phyloP scores from a whole-genome alignment of 1,140 invertebrate species.

The Macrobrachium rosenbergii region DNA sequence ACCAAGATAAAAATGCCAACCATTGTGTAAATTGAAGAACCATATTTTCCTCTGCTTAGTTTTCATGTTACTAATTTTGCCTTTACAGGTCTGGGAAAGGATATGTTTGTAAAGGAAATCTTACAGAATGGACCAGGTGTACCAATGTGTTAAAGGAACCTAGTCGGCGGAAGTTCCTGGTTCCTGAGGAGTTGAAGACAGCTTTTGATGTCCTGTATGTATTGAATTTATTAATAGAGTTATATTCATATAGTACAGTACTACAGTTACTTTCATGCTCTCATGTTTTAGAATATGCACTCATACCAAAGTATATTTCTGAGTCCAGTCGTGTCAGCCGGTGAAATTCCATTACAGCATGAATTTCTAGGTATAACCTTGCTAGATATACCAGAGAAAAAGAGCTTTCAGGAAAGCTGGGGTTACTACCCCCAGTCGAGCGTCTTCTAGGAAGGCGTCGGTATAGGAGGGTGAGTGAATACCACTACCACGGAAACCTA shows the following conservation, averaged over 20 bases:
- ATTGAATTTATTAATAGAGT: background rate
- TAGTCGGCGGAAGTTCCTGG: constrained; percentile 79
- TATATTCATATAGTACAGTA: background rate
- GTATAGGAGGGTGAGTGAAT: too few species aligned
- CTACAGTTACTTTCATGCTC: background rate
- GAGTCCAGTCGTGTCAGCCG: too few species aligned
- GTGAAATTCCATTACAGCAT: too few species aligned
- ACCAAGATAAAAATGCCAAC: too few species aligned
- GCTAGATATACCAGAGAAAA: too few species aligned
- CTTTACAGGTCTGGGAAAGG: constrained; percentile 73
- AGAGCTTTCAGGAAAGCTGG: too few species aligned
- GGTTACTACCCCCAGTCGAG: too few species aligned
- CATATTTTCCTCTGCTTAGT: background rate
- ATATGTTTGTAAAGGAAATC: constrained; percentile 84
- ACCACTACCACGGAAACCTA: too few species aligned
- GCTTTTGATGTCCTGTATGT: constrained; percentile 29
- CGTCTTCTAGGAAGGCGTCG: too few species aligned
- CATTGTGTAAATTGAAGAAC: background rate
- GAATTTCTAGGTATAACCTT: too few species aligned
- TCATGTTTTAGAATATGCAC: background rate
- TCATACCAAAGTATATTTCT: too few species aligned
- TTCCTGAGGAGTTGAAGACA: constrained; percentile 79
- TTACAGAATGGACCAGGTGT: constrained; percentile 94
- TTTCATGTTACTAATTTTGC: background rate
- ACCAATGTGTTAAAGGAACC: constrained; percentile 81